phyloP scores from a whole-genome alignment of 1,140 invertebrate species.

The Tetramorium simillimum region DNA sequence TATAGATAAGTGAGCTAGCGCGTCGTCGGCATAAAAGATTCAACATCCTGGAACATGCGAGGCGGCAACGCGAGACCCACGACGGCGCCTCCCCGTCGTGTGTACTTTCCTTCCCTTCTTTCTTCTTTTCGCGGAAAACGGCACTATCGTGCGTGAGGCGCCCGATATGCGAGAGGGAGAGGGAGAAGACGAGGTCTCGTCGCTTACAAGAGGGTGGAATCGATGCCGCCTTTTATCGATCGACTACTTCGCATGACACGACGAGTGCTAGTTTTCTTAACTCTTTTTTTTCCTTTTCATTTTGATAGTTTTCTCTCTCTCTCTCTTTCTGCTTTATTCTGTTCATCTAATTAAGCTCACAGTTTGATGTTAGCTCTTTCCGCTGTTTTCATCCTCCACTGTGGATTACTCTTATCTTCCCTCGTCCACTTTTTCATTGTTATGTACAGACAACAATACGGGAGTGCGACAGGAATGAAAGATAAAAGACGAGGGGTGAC shows the following conservation, averaged over 20 bases:
- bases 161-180: background rate
- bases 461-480: background rate
- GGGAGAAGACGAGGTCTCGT: background rate
- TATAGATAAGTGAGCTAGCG: constrained; percentile 53
- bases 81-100: constrained; percentile 62
- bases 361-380: background rate
- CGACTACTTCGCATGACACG: constrained; percentile 34
- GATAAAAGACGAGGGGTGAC: constrained; percentile 13
- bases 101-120: constrained; percentile 62
- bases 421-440: background rate
- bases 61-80: constrained; percentile 43
- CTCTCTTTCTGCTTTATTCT: background rate
- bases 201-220: constrained; percentile 53
- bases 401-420: constrained; percentile 42
- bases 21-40: constrained; percentile 59
- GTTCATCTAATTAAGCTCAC: constrained; percentile 27
- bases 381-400: constrained; percentile 10
- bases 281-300: background rate
- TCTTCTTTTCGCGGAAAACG: constrained; percentile 40
- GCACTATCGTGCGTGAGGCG: constrained; percentile 67
- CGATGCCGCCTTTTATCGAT: constrained; percentile 66
- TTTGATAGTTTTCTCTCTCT: constrained; percentile 2
- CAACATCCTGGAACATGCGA: constrained; percentile 57
- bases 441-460: constrained; percentile 20
- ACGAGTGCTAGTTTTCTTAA: constrained; percentile 38